Evolutionary conservation across 2,797 vertebrate genomes (phyloP).

Genomic region (Lagodon rhomboides): DNA sequence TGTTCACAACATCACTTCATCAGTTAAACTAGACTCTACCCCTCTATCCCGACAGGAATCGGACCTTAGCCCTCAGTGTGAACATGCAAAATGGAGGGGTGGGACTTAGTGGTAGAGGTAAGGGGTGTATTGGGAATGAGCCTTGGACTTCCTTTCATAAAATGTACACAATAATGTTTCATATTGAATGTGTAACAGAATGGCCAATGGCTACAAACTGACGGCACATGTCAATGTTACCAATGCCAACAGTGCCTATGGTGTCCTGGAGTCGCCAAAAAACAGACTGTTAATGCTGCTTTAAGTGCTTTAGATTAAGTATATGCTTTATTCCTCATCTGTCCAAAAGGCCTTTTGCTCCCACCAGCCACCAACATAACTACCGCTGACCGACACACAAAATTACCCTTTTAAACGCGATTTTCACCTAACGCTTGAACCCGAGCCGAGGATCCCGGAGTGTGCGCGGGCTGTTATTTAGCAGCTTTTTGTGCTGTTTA

Average conservation of each 20-base stretch:
- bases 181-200: background rate
- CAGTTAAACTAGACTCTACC: too few relatives aligned
- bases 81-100: too few relatives aligned
- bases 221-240: too few relatives aligned
- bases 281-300: background rate
- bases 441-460: slow-evolving; percentile 23
- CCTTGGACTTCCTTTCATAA: background rate
- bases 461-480: slow-evolving; percentile 45
- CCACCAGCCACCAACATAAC: background rate
- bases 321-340: background rate
- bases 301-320: background rate
- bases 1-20: too few relatives aligned
- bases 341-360: background rate
- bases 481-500: slow-evolving; percentile 70
- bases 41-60: too few relatives aligned
- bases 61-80: too few relatives aligned
- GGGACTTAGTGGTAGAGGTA: too few relatives aligned
- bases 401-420: slow-evolving; percentile 11
- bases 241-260: too few relatives aligned
- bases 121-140: background rate
- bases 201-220: too few relatives aligned
- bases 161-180: background rate
- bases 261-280: background rate
- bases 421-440: slow-evolving; percentile 29
- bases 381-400: background rate